A percentile compares a stretch with the other conserved stretches of the same genome.
Conservation (phyloP, 2,888 invertebrate genomes). For the Agonopterix heracliana region DNA sequence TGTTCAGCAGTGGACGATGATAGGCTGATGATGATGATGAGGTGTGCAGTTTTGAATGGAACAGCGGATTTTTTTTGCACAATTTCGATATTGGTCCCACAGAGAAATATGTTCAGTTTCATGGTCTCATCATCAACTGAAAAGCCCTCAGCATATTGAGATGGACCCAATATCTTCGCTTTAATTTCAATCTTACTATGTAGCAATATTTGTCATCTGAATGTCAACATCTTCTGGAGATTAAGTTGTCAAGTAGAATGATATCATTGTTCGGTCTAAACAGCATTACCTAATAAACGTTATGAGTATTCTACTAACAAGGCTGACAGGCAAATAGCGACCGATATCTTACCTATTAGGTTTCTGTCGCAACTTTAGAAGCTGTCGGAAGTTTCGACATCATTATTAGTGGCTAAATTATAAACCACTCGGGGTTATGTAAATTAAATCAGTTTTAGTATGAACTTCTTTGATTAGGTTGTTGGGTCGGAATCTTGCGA, state of each 20-base stretch:
- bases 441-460: constrained; percentile 35
- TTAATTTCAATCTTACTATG: not conserved
- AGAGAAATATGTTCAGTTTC: too few species aligned
- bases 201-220: constrained; percentile 16
- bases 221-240: constrained; percentile 22
- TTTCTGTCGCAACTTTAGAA: constrained; percentile 37
- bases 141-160: too few species aligned
- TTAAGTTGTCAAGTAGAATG: constrained; percentile 30
- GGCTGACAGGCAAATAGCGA: constrained; percentile 57
- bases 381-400: constrained; percentile 63
- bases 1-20: too few species aligned
- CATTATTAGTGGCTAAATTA: constrained; percentile 47
- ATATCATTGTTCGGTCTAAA: constrained; percentile 26
- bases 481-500: not conserved
- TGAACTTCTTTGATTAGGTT: constrained; percentile 23
- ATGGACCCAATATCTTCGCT: not conserved
- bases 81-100: too few species aligned
- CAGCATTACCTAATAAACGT: constrained; percentile 55
- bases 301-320: constrained; percentile 48
- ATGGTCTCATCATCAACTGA: too few species aligned
- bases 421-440: constrained; percentile 44
- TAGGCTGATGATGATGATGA: too few species aligned
- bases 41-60: too few species aligned
- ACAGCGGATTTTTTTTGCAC: too few species aligned
- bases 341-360: constrained; percentile 38